These are phyloP conservation scores for Pyrgus malvae DNA, from an alignment of 2,888 invertebrate species.

Conservation along the genomic window DNA sequence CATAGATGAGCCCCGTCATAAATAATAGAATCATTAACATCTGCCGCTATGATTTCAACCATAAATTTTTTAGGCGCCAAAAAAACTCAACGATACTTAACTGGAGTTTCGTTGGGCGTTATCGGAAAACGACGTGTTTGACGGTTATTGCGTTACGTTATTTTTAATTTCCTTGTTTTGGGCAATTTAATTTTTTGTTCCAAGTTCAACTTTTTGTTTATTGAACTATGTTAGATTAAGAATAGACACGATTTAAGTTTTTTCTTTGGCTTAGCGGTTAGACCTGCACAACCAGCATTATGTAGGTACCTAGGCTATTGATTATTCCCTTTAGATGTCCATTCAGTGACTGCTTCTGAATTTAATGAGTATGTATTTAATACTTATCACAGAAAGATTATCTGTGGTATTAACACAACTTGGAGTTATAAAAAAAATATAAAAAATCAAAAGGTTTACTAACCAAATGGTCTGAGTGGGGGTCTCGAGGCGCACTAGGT, in stretches of 20 bases:
- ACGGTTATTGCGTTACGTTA: conserved; percentile 64
- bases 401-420: too few relatives aligned
- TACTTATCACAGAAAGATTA: too few relatives aligned
- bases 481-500: conserved; percentile 79
- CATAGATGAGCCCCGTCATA: conserved; percentile 66
- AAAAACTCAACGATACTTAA: conserved; percentile 48
- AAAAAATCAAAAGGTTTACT: conserved; percentile 74
- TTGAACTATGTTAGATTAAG: not conserved
- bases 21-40: conserved; percentile 82
- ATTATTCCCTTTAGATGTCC: not conserved
- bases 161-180: conserved; percentile 42
- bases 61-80: conserved; percentile 64
- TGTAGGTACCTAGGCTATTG: not conserved
- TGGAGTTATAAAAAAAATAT: not conserved
- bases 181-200: conserved; percentile 13
- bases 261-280: not conserved
- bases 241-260: not conserved
- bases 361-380: too few relatives aligned
- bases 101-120: conserved; percentile 50
- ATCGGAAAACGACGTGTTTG: conserved; percentile 62
- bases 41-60: conserved; percentile 72
- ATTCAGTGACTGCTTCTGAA: too few relatives aligned
- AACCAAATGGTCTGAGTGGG: conserved; percentile 82
- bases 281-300: too few relatives aligned
- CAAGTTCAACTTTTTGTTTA: conserved; percentile 12